Conservation (phyloP, 2,797 vertebrate genomes). For the Erethizon dorsatum region DNA sequence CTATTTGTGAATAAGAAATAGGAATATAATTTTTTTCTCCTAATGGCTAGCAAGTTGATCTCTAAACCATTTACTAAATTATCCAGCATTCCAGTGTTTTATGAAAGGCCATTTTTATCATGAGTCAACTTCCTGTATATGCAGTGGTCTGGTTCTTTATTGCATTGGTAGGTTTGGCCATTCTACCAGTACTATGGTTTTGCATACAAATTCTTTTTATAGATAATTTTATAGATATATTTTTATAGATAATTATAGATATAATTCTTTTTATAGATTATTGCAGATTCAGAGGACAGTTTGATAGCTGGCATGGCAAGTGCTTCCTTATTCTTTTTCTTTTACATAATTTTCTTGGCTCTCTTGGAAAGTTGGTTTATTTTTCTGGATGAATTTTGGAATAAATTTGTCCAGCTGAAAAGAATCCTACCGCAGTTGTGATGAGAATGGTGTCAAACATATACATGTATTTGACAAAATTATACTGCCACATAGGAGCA, state of each 20-base stretch:
- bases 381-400: slow-evolving; percentile 67
- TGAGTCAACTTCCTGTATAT: not conserved
- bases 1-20: not conserved
- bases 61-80: not conserved
- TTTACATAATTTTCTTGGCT: slow-evolving; percentile 27
- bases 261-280: not conserved
- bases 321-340: slow-evolving; percentile 3
- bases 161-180: not conserved
- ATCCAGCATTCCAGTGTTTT: not conserved
- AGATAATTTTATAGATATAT: not conserved
- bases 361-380: slow-evolving; percentile 36
- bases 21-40: not conserved
- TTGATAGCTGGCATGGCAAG: not conserved
- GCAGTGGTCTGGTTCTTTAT: accelerated
- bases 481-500: not conserved
- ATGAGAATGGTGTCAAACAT: not conserved
- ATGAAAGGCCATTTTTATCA: not conserved
- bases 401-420: slow-evolving; percentile 51
- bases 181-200: not conserved
- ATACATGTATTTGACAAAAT: slow-evolving; percentile 6
- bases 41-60: not conserved
- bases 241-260: no score
- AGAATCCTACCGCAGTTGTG: not conserved
- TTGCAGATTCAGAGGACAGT: not conserved
- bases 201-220: not conserved